These are phyloP conservation scores for Orbicella faveolata DNA, from an alignment of 64 coral and sea anemone species.

Conservation along the genomic window DNA sequence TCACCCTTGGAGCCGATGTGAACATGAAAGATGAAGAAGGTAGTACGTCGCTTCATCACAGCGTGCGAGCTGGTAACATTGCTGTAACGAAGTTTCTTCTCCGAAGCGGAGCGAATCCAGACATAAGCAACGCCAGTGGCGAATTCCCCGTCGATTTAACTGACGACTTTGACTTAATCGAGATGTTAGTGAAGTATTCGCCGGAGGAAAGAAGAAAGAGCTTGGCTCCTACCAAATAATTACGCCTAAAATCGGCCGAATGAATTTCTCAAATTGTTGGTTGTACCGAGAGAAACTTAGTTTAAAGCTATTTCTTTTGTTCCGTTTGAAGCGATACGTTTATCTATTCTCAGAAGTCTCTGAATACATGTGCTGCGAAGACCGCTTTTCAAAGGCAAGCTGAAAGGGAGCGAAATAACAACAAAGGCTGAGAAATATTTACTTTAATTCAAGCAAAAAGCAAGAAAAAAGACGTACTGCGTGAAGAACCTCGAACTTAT, in stretches of 20 bases:
- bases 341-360: not conserved
- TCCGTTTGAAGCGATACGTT: not conserved
- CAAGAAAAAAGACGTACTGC: not conserved
- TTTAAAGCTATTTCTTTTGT: not conserved
- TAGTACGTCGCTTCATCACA: conserved; percentile 77
- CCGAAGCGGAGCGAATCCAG: conserved; percentile 86
- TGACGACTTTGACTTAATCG: conserved; percentile 96
- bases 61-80: conserved; percentile 56
- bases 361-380: not conserved
- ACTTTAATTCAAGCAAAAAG: not conserved
- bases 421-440: not conserved
- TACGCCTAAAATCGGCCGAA: not conserved
- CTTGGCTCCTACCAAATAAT: conserved; percentile 21
- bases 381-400: too few relatives aligned
- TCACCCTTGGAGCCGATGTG: conserved; percentile 89
- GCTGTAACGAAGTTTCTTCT: conserved; percentile 81
- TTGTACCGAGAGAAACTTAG: not conserved
- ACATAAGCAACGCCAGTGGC: conserved; percentile 62
- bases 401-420: not conserved
- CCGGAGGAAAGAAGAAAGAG: conserved; percentile 91
- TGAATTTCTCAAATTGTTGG: not conserved
- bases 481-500: not conserved
- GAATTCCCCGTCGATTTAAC: conserved; percentile 90
- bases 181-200: conserved; percentile 78
- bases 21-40: conserved; percentile 88